These are phyloP conservation scores for Dicranocentrus wangi DNA, from an alignment of 2,888 invertebrate species.

Conservation along the genomic window DNA sequence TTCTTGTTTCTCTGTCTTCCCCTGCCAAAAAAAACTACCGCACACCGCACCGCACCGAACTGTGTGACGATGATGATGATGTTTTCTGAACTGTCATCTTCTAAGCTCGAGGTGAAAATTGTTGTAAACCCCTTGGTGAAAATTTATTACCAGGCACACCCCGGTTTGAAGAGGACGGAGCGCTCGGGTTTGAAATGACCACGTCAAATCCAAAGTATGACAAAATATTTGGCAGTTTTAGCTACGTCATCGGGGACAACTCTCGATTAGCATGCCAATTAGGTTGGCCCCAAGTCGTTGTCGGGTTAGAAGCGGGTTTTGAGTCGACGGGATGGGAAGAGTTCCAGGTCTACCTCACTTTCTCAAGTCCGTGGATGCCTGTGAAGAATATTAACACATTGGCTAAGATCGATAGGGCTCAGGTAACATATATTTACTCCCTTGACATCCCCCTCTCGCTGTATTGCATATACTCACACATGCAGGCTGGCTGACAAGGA, in stretches of 20 bases:
- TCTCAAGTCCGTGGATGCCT: constrained; percentile 72
- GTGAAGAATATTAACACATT: constrained; percentile 71
- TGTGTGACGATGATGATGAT: too few relatives aligned
- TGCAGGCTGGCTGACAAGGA: too few relatives aligned
- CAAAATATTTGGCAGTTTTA: constrained; percentile 73
- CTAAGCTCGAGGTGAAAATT: too few relatives aligned
- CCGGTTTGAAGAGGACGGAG: constrained; percentile 72
- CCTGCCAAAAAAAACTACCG: too few relatives aligned
- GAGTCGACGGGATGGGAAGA: constrained; percentile 72
- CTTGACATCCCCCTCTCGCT: background rate
- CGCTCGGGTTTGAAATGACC: constrained; percentile 72
- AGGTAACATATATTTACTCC: constrained; percentile 40
- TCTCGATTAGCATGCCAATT: constrained; percentile 72
- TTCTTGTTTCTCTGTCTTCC: background rate
- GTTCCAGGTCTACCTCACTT: constrained; percentile 71
- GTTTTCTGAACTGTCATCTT: constrained; percentile 15
- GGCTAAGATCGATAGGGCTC: constrained; percentile 72
- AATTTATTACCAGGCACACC: constrained; percentile 68
- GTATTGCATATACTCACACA: constrained; percentile 11
- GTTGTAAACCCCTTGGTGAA: constrained; percentile 33
- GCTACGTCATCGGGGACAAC: constrained; percentile 72
- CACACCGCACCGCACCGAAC: too few relatives aligned
- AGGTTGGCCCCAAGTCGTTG: constrained; percentile 72
- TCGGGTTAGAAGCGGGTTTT: constrained; percentile 70
- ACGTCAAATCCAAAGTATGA: constrained; percentile 72